Percentiles rank a stretch among this genome's conserved stretches.
These are phyloP conservation scores for Phenganax marumi DNA, from an alignment of 92 coral and sea anemone species.

Conservation along the genomic window DNA sequence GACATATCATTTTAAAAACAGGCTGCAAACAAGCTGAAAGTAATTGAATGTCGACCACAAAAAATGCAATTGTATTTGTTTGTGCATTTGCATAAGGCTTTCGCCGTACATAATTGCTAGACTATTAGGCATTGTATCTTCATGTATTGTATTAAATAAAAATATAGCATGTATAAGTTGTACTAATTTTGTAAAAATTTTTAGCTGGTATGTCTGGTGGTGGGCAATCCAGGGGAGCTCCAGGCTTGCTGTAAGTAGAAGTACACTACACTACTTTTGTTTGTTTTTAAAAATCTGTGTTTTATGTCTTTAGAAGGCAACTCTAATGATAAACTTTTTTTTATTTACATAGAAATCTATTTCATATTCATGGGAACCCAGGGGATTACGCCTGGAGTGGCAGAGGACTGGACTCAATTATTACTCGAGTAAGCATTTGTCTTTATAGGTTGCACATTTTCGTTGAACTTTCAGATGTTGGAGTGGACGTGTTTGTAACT, in stretches of 20 bases:
- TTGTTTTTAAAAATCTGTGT: neutral
- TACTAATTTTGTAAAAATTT: neutral
- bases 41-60: no score
- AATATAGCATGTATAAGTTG: no score
- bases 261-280: neutral
- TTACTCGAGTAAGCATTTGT: slow-evolving; percentile 71
- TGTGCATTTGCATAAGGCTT: no score
- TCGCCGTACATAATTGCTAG: no score
- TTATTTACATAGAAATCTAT: slow-evolving; percentile 61
- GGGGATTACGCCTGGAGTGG: slow-evolving; percentile 97
- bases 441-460: neutral
- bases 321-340: neutral
- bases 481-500: neutral
- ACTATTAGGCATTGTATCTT: no score
- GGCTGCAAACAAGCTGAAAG: no score
- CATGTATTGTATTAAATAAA: no score
- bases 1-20: no score
- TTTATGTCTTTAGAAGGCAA: neutral
- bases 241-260: slow-evolving; percentile 1
- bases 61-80: no score
- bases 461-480: no score
- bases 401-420: slow-evolving; percentile 88
- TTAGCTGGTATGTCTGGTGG: neutral
- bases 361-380: slow-evolving; percentile 91
- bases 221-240: neutral